Base-by-base conservation (phyloP, 2,113 vertebrate genomes). In the Hydrolagus affinis region DNA sequence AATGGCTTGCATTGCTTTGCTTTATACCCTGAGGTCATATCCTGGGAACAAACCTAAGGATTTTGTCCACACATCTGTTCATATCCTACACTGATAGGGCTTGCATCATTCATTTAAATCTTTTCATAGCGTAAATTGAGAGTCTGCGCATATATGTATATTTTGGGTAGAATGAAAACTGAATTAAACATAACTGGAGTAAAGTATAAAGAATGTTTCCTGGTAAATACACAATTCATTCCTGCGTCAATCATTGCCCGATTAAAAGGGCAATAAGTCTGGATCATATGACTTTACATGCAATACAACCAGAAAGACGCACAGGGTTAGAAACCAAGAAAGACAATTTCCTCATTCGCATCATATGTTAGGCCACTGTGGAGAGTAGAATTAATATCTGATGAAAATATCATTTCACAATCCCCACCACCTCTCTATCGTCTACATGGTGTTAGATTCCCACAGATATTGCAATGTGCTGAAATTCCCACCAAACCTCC, bases 271-370 rank as follows among this genome's bases (percentile, higher is more conserved):
- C 75, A 57, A 56, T 59, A 32, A 77, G 60, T 44, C 57, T 21
- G 73, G 15, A 57, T 44, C 57, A 23, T 60, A 7, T 77, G 11
- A 7, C 60, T 60, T 77, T 77, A n/a, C 25, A 60, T 60, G 23
- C 59, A 44, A 6, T 77, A 59, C 75, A 77, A 32, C 8, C 44
- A 77, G 21, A 77, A n/a, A 77, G 21, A 77, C 12, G 44, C 44
- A 56, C 19, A 59, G 57, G n/a, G 59, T 77, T 60, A 77, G 56
- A 77, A 77, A 77, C 15, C n/a, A 25, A 59, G 75, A 12, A 11
- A 77, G 75, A 19, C 75, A 77, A 77, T 60, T 77, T 23, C 75
- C 56, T 11, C 56, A 77, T 77, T 77, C 57, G 23, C 75, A 76
- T 76, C 74, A 76, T 21, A 59, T 59, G 56, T 3, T 11, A 77